Percentiles rank a stretch among this genome's conserved stretches.
These are phyloP conservation scores for Andrena hattorfiana DNA, from an alignment of 2,888 invertebrate genomes.

Conservation along the genomic window DNA sequence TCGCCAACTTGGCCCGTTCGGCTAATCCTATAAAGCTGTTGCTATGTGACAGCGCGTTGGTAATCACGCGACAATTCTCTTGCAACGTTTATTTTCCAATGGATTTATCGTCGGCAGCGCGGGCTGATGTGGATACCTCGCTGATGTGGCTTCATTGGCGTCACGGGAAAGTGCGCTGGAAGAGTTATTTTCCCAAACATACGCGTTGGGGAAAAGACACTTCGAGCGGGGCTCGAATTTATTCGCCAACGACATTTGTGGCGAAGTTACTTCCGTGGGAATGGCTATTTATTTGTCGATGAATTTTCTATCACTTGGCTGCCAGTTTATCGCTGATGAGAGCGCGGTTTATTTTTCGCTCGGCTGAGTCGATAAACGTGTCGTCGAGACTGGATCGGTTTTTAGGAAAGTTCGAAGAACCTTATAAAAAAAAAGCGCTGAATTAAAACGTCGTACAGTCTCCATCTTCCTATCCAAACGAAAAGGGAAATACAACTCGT, in stretches of 20 bases:
- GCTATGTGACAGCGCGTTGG: neutral
- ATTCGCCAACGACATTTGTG: neutral
- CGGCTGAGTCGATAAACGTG: neutral
- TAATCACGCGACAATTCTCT: neutral
- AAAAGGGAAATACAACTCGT: too few relatives aligned
- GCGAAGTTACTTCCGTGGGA: neutral
- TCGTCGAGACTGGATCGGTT: neutral
- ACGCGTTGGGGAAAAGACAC: neutral
- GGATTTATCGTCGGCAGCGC: neutral
- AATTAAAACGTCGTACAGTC: too few relatives aligned
- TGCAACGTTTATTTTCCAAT: neutral
- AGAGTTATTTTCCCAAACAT: neutral
- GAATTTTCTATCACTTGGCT: neutral
- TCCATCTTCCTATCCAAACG: too few relatives aligned
- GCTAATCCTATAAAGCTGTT: conserved; percentile 9
- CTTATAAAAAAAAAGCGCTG: too few relatives aligned
- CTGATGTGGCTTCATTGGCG: neutral
- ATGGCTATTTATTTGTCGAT: neutral
- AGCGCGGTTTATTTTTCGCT: neutral
- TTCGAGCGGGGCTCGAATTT: neutral
- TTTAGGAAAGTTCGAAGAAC: neutral
- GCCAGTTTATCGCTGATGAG: neutral
- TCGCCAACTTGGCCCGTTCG: neutral
- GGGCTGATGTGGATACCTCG: neutral
- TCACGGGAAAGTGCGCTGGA: neutral